Base-by-base conservation (phyloP, 2,113 vertebrate genomes). In the Dermatemys mawii region DNA sequence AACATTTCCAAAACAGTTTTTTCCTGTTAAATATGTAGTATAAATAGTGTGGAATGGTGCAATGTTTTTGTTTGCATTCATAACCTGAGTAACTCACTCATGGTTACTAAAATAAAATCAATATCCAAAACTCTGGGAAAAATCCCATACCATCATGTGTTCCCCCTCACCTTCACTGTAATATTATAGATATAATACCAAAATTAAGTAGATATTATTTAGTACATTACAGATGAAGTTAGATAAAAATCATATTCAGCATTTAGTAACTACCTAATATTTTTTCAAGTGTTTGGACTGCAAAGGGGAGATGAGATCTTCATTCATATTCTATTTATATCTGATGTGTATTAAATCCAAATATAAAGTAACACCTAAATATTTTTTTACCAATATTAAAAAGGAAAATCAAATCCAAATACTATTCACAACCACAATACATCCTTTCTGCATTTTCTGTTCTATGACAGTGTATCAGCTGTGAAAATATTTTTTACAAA, bases 271-370 rank as follows among this genome's bases (percentile, higher is more conserved):
- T 11, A 63, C 5, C 1, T 26, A 89, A 27, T 54, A 26, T 19
- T 87, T 29, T 29, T 88, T 85, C 22, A 86, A 75, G 21, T 84
- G n/a, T 78, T 80, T 70, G 1, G n/a, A 32, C 14, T 1, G 3
- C 49, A 53, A 73, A 79, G 22, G 81, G 1, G 0, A 0, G 27
- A 67, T 35, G 0, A 0, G 27, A 67, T 35, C 35, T 35, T 75
- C 22, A 24, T 75, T 75, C 21, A 26, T 44, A 26, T 44, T 75
- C 38, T 26, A 26, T 44, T 44, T 41, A 73, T 7, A 44, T 44
- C 22, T 27, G n/a, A 24, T 44, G 21, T 75, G 24, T 75, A 41
- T 44, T 75, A 75, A 75, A 44, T 41, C 11, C 70, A 75, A 75
- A 75, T 44, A 75, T 75, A 27, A 75, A 50, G 32, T 67, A 48